Conservation (phyloP, 2,797 vertebrate genomes). For the Alouatta caraya region DNA sequence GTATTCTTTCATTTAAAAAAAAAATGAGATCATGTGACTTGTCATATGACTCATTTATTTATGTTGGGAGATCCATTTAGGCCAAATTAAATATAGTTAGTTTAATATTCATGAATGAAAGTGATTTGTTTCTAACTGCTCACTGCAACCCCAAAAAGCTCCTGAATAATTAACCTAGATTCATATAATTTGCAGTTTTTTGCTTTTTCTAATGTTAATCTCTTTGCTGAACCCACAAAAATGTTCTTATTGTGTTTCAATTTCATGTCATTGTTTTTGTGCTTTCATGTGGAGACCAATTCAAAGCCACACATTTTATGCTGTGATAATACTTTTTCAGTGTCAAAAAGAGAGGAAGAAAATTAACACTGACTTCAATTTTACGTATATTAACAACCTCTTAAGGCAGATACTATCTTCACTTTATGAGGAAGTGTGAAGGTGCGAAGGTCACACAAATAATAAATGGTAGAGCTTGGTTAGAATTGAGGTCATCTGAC, state of each 20-base stretch:
- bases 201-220: conserved; percentile 21
- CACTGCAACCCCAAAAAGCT: conserved; percentile 27
- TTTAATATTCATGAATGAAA: conserved; percentile 68
- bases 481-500: conserved; percentile 51
- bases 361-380: conserved; percentile 34
- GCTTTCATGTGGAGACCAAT: conserved; percentile 14
- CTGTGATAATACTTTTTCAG: background rate
- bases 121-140: conserved; percentile 40
- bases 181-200: conserved; percentile 48
- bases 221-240: conserved; percentile 56
- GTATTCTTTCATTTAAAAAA: conserved; percentile 15
- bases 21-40: conserved; percentile 28
- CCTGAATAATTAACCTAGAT: conserved; percentile 67
- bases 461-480: conserved; percentile 16
- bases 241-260: background rate
- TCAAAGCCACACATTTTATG: conserved; percentile 3
- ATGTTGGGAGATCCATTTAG: conserved; percentile 27
- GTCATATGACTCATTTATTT: conserved; percentile 53
- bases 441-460: conserved; percentile 29
- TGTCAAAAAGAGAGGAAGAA: conserved; percentile 45
- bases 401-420: conserved; percentile 34
- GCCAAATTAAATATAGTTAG: conserved; percentile 49
- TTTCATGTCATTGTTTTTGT: conserved; percentile 30
- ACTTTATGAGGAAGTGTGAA: background rate
- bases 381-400: conserved; percentile 45